Base-by-base conservation (phyloP, 2,888 invertebrate genomes). In the Ernsta delagoae region DNA sequence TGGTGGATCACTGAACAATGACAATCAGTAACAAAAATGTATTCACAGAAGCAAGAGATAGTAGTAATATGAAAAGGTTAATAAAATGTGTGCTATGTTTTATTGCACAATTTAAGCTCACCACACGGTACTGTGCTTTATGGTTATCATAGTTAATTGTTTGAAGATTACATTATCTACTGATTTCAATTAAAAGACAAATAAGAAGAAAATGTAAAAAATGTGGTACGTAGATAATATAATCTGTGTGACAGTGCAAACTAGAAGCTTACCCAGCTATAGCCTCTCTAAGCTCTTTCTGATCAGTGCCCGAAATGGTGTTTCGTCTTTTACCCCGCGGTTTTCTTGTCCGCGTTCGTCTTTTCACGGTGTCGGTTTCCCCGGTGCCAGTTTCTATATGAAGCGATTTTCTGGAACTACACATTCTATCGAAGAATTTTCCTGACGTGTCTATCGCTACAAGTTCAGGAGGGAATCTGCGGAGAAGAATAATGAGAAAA, bases 391-490 rank as follows among this genome's bases (percentile, higher is more conserved):
- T 82, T 73, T 94, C 94, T 72, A 95, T 91, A 79, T 95, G 95
- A 68, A 98, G 94, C 53, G 98, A 98, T 84, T 97, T 96, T 74
- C 98, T 95, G 73, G 97, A 96, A 79, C 95, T 95, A 80, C 97
- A 97, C 97, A 98, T 97, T 77, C 98, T 95, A 83, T 97, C 96
- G 94, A 98, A 98, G 85, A 96, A 96, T 81, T 95, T 95, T 65
- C 98, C 98, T 72, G 97, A 97, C 66, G 97, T 96, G 90, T 99
- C 98, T 79, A 99, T 98, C 71, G 97, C 96, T 72, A 99, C 96
- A 74, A 98, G 91, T 94, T 97, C 96, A 75, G 97, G 97, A 66
- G 97, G 97, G 94, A 97, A 98, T 94, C 97, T 97, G 90, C 12
- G 24, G 4, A 31, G 31, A 31, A 31, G 31, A 31, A 31, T 31